A percentile compares a stretch with the other conserved stretches of the same genome.
Conservation (phyloP, 2,888 invertebrate genomes). For the Torymus tubicola region DNA sequence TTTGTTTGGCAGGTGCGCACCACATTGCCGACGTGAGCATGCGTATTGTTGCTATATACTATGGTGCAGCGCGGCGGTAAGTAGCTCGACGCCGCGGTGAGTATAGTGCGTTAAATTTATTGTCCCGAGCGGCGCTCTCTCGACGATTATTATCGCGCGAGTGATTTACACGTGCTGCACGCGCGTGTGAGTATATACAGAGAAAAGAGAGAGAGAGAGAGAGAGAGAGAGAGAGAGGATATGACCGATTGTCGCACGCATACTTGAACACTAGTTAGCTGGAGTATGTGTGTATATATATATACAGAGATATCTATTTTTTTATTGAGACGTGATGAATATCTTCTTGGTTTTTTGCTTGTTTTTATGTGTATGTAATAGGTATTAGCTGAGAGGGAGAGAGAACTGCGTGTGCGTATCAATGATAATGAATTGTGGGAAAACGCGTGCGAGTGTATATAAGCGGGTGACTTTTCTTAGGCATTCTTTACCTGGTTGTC, state of each 20-base stretch:
- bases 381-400: no score
- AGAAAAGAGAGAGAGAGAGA: no score
- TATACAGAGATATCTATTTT: slow-evolving; percentile 1
- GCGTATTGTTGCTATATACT: background rate
- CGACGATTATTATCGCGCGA: slow-evolving; percentile 40
- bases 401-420: no score
- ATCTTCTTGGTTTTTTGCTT: background rate
- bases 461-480: no score
- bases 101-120: no score
- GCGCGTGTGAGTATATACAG: no score
- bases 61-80: no score
- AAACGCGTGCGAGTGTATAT: no score
- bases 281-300: background rate
- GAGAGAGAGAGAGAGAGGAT: no score
- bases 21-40: background rate
- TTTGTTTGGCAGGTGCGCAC: slow-evolving; percentile 3
- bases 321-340: slow-evolving; percentile 29
- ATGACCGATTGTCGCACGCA: background rate
- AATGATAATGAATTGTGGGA: no score
- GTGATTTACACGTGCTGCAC: slow-evolving; percentile 28
- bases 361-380: background rate
- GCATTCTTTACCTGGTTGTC: no score
- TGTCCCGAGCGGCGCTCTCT: slow-evolving; percentile 1
- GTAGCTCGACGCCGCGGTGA: background rate
- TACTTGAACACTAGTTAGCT: background rate